Evolutionary conservation across 2,113 vertebrate genomes (phyloP).

Genomic region (Sinocyclocheilus anophthalmus): DNA sequence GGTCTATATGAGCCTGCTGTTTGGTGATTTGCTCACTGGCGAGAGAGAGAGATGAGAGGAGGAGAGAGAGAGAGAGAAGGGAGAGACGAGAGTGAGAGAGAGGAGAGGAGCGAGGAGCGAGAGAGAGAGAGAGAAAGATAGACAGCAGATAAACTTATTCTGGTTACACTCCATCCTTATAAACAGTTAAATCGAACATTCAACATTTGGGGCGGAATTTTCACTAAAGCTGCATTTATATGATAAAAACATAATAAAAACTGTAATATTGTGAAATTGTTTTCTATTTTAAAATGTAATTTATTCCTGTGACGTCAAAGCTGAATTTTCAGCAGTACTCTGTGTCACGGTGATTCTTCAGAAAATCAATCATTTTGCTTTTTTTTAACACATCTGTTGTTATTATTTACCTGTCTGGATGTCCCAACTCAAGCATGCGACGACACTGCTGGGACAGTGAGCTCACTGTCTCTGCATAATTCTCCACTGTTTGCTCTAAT

Average conservation of each 20-base stretch:
- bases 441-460: conserved; percentile 87
- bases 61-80: background rate
- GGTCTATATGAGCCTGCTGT: conserved; percentile 91
- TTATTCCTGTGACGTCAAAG: too few species aligned
- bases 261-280: background rate
- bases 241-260: background rate
- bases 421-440: conserved; percentile 81
- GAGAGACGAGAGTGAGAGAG: background rate
- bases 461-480: conserved; percentile 86
- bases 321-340: background rate
- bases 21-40: conserved; percentile 83
- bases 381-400: background rate
- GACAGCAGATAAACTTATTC: background rate
- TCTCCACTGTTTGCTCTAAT: conserved; percentile 88
- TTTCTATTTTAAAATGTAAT: background rate
- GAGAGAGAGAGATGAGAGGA: conserved; percentile 26
- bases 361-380: background rate
- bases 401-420: conserved; percentile 85
- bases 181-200: background rate
- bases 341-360: background rate
- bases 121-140: background rate
- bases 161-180: background rate
- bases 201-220: too few species aligned
- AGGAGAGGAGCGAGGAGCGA: conserved; percentile 9
- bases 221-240: background rate